Evolutionary conservation across 23 tunicate species (phyloP), one percentile per base, ranked within the genome.

Genomic region (Clavelina lepadiformis): DNA sequence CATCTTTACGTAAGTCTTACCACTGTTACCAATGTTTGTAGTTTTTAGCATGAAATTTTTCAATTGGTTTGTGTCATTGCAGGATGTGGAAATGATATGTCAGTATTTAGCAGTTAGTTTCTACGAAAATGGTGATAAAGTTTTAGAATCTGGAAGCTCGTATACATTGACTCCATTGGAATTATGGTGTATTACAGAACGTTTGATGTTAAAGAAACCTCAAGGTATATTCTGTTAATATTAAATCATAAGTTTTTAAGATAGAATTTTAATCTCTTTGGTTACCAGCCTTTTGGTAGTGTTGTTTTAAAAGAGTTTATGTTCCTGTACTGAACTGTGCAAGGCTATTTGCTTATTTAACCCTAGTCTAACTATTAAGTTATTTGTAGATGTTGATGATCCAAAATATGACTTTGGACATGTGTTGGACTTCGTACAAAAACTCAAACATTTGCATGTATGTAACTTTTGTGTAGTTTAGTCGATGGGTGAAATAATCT

Each of bases 401-500:
- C 67, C 77, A 7, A 57, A 51, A 5, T 72, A 57, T 38, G 77
- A 72, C 44, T 72, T 72, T 58, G 77, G 77, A 3, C 77, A 72
- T 57, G 33, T 72, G 3, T 35, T 72, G 2, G 77, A 72, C 23
- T 72, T 72, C 38, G 67, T 72, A 18, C 60, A 72, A 28, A 72
- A 72, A 4, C 37, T 72, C 2, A 56, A 57, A 13, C 44, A 72
- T 58, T 38, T 72, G n/a, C 77, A 72, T 37, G 77, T 72, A 58
- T 37, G 77, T 69, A 20, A 8, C 56, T 4, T 36, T 21, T 29
- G 6, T 22, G 8, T 41, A 41, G 49, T 8, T 15, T 41, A 41
- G 11, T 41, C 49, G 49, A 41, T n/a, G n/a, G n/a, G n/a, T n/a
- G n/a, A n/a, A n/a, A n/a, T n/a, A n/a, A n/a, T n/a, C n/a, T n/a